phyloP scores from a whole-genome alignment of 2,113 vertebrate species.

The Australoheros scitulus region DNA sequence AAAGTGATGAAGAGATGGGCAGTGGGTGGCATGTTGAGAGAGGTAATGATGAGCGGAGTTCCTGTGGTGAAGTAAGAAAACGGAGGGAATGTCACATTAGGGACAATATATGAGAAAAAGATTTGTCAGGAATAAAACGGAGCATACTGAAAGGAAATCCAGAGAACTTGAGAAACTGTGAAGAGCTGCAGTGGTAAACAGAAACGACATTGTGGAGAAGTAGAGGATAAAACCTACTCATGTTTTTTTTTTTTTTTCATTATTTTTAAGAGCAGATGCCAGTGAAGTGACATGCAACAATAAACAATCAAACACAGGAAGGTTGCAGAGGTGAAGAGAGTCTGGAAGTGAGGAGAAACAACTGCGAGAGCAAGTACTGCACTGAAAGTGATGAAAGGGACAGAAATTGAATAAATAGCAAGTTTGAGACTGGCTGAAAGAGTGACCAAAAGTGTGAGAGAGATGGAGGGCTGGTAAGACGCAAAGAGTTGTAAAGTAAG shows the following conservation, averaged over 20 bases:
- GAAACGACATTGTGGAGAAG: background rate
- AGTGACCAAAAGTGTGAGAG: background rate
- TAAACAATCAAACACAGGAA: constrained; percentile 12
- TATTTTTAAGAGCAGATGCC: constrained; percentile 6
- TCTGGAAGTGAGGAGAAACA: background rate
- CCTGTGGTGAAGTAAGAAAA: constrained; percentile 11
- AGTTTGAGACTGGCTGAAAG: background rate
- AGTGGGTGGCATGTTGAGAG: constrained; percentile 44
- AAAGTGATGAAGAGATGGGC: constrained; percentile 32
- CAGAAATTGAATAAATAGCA: background rate
- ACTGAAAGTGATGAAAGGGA: background rate
- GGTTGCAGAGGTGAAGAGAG: background rate
- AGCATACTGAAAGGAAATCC: background rate
- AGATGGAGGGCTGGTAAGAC: background rate
- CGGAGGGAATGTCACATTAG: background rate
- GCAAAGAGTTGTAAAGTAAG: background rate
- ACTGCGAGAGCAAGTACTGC: background rate
- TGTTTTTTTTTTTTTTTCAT: background rate
- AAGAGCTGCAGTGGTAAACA: constrained; percentile 11
- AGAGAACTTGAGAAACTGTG: background rate
- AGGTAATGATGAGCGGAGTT: constrained; percentile 40
- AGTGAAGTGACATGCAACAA: background rate
- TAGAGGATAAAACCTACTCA: background rate
- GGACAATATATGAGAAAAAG: background rate
- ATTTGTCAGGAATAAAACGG: background rate